Conservation (phyloP, 2,888 invertebrate genomes). For the Cantharis nigra region DNA sequence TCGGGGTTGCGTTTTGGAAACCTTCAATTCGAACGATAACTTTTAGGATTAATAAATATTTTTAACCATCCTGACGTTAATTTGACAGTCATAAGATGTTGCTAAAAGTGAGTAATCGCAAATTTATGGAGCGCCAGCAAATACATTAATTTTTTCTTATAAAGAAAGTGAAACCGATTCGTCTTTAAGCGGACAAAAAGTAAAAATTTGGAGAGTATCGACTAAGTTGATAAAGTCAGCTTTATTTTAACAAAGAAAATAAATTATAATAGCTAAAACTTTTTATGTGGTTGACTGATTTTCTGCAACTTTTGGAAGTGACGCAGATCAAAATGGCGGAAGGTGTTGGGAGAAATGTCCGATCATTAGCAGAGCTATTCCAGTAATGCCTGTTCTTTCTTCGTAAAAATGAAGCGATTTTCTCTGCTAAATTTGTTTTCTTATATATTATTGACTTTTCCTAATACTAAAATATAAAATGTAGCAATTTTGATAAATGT, state of each 20-base stretch:
- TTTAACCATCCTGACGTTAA: background rate
- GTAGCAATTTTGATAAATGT: background rate
- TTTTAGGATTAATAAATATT: background rate
- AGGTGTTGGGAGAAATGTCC: constrained; percentile 37
- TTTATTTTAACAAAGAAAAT: background rate
- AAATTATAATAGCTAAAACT: constrained; percentile 14
- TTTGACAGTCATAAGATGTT: background rate
- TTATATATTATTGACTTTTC: constrained; percentile 18
- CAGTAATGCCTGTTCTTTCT: constrained; percentile 36
- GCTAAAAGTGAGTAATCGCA: background rate
- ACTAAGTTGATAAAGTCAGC: background rate
- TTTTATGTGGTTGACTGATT: constrained; percentile 27
- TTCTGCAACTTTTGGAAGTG: constrained; percentile 30
- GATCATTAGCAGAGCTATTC: constrained; percentile 39
- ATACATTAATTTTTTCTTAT: background rate
- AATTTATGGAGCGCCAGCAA: background rate
- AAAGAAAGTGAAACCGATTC: background rate
- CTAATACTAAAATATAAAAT: constrained; percentile 5
- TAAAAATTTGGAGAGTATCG: background rate
- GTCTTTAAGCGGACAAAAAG: background rate
- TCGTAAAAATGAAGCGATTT: constrained; percentile 34
- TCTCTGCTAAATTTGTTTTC: constrained; percentile 33
- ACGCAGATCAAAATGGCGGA: constrained; percentile 33
- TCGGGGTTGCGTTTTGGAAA: background rate
- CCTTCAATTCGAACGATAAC: background rate